Percentiles rank a stretch among this genome's conserved stretches.
Evolutionary conservation across 2,888 invertebrate species (phyloP).

Genomic region (Cyclophora albipunctata): DNA sequence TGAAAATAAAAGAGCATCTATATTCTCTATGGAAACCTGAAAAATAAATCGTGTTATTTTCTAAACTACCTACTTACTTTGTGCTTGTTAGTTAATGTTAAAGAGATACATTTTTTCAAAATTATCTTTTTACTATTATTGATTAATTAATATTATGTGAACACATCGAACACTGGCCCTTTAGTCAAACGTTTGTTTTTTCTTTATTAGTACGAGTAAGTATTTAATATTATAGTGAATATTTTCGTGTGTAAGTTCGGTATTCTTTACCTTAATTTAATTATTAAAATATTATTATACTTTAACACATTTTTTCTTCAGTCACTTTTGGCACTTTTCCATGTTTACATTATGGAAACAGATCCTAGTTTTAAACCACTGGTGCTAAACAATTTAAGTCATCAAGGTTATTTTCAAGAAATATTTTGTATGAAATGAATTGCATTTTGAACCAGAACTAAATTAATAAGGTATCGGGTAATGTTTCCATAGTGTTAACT

Average conservation of each 20-base stretch:
- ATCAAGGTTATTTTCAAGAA: too few relatives aligned
- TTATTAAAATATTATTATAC: slow-evolving; percentile 26
- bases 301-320: slow-evolving; percentile 14
- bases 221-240: slow-evolving; percentile 54
- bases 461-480: too few relatives aligned
- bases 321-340: slow-evolving; percentile 15
- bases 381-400: too few relatives aligned
- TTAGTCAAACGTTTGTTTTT: slow-evolving; percentile 54
- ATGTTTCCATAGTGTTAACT: too few relatives aligned
- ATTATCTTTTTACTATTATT: slow-evolving; percentile 9
- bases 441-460: too few relatives aligned
- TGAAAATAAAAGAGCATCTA: too few relatives aligned
- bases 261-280: slow-evolving; percentile 31
- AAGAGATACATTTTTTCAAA: slow-evolving; percentile 21
- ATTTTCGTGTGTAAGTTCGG: slow-evolving; percentile 45
- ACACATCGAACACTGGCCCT: slow-evolving; percentile 67
- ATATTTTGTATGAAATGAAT: too few relatives aligned
- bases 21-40: slow-evolving; percentile 7
- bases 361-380: too few relatives aligned
- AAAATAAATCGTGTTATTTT: slow-evolving; percentile 20
- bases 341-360: not conserved
- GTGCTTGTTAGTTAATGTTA: slow-evolving; percentile 33
- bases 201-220: slow-evolving; percentile 53
- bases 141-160: slow-evolving; percentile 22
- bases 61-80: slow-evolving; percentile 24